Conservation (phyloP, 1,140 invertebrate genomes). For the Philopotamus ludificatus region DNA sequence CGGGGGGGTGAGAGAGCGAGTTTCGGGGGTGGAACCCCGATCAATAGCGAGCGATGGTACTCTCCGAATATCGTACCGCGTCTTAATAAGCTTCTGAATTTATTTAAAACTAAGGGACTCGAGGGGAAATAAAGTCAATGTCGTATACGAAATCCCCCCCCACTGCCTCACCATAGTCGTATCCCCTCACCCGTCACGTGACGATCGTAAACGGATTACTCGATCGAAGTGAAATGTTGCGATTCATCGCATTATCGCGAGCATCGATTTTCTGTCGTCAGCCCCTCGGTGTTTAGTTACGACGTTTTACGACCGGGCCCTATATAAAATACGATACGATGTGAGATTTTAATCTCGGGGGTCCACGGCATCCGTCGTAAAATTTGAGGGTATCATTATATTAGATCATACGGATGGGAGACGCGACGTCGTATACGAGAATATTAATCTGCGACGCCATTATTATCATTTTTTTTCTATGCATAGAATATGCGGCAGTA, state of each 20-base stretch:
- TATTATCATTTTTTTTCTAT: not conserved
- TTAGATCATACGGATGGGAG: slow-evolving; percentile 18
- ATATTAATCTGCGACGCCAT: slow-evolving; percentile 14
- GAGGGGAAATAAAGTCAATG: not conserved
- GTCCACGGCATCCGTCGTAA: slow-evolving; percentile 13
- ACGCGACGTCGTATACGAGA: slow-evolving; percentile 9
- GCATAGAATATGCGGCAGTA: not conserved
- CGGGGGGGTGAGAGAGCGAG: no score
- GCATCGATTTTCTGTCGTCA: no score
- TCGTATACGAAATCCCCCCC: not conserved
- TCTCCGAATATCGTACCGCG: no score
- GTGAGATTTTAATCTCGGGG: slow-evolving; percentile 30
- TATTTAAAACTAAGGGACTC: no score
- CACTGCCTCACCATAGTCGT: not conserved
- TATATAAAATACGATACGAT: slow-evolving; percentile 31
- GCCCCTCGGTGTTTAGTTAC: slow-evolving; percentile 5
- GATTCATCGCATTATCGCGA: no score
- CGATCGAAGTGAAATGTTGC: not conserved
- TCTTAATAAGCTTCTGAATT: no score
- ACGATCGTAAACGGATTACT: not conserved
- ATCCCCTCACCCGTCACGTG: not conserved
- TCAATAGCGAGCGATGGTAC: no score
- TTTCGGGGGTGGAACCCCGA: no score
- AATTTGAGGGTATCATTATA: slow-evolving; percentile 26
- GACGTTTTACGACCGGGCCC: slow-evolving; percentile 15